phyloP scores from a whole-genome alignment of 2,113 vertebrate genomes.

The Psettodes erumei region DNA sequence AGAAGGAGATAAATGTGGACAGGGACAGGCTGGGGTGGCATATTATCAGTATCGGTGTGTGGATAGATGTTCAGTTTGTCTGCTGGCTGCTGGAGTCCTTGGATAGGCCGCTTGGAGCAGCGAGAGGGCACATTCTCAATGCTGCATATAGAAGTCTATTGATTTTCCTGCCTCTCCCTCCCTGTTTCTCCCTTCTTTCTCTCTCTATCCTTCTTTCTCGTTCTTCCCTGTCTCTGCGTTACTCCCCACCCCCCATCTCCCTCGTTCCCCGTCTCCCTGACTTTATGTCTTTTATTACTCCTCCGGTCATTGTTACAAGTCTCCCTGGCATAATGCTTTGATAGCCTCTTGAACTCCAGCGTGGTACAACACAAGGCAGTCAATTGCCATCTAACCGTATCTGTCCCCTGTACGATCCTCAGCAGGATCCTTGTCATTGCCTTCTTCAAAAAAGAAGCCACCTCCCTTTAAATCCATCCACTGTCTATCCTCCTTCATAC shows the following conservation, averaged over 20 bases:
- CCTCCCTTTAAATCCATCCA: constrained; percentile 43
- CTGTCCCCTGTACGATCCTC: constrained; percentile 18
- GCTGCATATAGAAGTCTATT: constrained; percentile 69
- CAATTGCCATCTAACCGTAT: constrained; percentile 32
- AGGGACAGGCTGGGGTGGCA: constrained; percentile 43
- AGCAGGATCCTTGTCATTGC: constrained; percentile 6
- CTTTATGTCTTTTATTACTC: constrained; percentile 67
- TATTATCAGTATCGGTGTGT: constrained; percentile 60
- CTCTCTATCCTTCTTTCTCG: constrained; percentile 15
- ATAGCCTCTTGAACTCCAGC: constrained; percentile 64
- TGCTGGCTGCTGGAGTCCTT: constrained; percentile 59
- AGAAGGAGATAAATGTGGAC: constrained; percentile 55
- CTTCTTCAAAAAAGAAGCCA: constrained; percentile 14
- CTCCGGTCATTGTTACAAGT: constrained; percentile 59
- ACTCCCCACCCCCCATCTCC: not conserved
- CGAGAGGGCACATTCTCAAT: constrained; percentile 49
- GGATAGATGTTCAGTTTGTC: constrained; percentile 66
- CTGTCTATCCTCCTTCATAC: too few relatives aligned
- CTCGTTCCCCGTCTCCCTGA: constrained; percentile 26
- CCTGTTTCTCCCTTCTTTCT: constrained; percentile 39
- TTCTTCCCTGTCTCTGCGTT: constrained; percentile 1
- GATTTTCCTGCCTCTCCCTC: constrained; percentile 70
- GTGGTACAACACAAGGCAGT: constrained; percentile 29
- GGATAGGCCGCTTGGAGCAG: constrained; percentile 55
- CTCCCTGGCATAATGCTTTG: constrained; percentile 59